These are phyloP conservation scores for Geophilus truncorum DNA, from an alignment of 2,888 invertebrate genomes.

Conservation along the genomic window DNA sequence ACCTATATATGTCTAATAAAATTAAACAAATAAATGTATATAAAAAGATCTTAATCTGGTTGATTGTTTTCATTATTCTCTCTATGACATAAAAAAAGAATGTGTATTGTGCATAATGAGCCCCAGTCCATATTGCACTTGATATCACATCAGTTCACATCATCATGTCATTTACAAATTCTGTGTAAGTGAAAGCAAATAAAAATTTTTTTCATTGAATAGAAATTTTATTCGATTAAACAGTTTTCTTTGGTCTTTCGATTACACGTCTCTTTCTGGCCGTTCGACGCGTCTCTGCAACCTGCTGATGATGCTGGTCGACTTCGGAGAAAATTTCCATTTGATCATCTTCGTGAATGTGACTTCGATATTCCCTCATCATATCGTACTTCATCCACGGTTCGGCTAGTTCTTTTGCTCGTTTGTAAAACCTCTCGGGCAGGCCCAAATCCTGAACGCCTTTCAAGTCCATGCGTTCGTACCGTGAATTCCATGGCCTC, in stretches of 20 bases:
- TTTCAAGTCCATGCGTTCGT: slow-evolving; percentile 72
- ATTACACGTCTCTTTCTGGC: slow-evolving; percentile 60
- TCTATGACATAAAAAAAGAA: slow-evolving; percentile 2
- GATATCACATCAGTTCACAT: not conserved
- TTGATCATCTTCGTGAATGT: slow-evolving; percentile 81
- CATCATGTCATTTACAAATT: slow-evolving; percentile 29
- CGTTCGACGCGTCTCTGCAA: slow-evolving; percentile 62
- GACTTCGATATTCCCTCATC: slow-evolving; percentile 82
- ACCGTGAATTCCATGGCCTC: slow-evolving; percentile 84
- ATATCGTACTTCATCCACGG: slow-evolving; percentile 89
- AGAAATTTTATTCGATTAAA: slow-evolving; percentile 47
- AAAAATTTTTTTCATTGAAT: slow-evolving; percentile 3
- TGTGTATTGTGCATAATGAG: slow-evolving; percentile 30
- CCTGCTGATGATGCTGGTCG: slow-evolving; percentile 64
- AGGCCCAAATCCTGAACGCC: slow-evolving; percentile 62
- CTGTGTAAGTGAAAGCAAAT: slow-evolving; percentile 28
- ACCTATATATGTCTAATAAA: slow-evolving; percentile 41
- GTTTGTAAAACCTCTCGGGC: slow-evolving; percentile 46
- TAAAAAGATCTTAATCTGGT: slow-evolving; percentile 37
- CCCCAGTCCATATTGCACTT: slow-evolving; percentile 6
- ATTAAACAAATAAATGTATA: slow-evolving; percentile 41
- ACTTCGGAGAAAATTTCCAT: slow-evolving; percentile 78
- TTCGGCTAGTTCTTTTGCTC: slow-evolving; percentile 58
- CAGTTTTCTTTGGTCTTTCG: slow-evolving; percentile 58
- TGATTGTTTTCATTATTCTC: slow-evolving; percentile 31